These are phyloP conservation scores for Acholoe squamosa DNA, from an alignment of 2,888 invertebrate species.

Conservation along the genomic window DNA sequence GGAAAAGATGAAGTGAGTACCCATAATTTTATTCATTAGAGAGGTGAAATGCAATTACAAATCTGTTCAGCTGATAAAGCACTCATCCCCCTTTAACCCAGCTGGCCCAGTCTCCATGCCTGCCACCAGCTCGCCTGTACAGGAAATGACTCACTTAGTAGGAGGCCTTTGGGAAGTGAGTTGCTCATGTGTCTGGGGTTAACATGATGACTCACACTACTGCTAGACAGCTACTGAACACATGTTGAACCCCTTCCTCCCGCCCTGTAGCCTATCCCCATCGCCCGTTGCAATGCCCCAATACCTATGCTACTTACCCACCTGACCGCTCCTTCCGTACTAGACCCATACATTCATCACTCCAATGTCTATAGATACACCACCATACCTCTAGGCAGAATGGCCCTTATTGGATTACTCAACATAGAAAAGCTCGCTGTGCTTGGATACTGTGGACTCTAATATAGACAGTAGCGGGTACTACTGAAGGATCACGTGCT, in stretches of 20 bases:
- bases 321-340: not conserved
- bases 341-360: too few relatives aligned
- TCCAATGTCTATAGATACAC: too few relatives aligned
- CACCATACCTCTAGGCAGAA: too few relatives aligned
- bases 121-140: not conserved
- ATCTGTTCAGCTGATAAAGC: too few relatives aligned
- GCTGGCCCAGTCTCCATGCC: not conserved
- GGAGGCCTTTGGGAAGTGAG: not conserved
- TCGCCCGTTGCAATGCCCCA: not conserved
- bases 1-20: too few relatives aligned
- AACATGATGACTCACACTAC: not conserved
- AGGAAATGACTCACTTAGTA: not conserved
- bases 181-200: not conserved
- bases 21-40: too few relatives aligned
- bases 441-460: too few relatives aligned
- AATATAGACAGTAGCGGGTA: too few relatives aligned
- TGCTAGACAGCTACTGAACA: not conserved
- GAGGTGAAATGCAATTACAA: too few relatives aligned
- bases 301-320: not conserved
- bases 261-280: not conserved
- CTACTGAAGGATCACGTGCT: too few relatives aligned
- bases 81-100: not conserved
- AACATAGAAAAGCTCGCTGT: too few relatives aligned
- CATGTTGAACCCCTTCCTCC: not conserved
- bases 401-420: too few relatives aligned